Percentiles rank a stretch among this genome's conserved stretches.
Evolutionary conservation across 2,113 vertebrate species (phyloP).

Genomic region (Clarias macrocephalus): DNA sequence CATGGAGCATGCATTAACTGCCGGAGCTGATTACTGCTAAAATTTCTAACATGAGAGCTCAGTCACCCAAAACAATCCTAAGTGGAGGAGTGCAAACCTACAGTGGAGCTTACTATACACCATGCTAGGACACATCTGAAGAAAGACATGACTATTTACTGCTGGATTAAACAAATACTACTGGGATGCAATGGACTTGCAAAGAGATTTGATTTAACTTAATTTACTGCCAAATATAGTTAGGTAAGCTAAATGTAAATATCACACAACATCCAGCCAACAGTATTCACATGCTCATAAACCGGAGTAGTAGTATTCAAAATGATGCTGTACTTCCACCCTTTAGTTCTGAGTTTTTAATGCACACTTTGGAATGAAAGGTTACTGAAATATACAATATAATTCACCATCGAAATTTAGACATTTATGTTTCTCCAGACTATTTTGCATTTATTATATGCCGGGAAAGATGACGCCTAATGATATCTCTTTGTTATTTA

Average conservation of each 20-base stretch:
- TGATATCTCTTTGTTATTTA: too few relatives aligned
- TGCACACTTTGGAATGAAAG: neutral
- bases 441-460: neutral
- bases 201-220: neutral
- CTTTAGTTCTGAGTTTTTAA: neutral
- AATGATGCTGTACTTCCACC: neutral
- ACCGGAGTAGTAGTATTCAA: neutral
- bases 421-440: neutral
- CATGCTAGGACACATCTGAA: constrained; percentile 18
- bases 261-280: constrained; percentile 4
- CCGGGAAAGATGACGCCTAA: too few relatives aligned
- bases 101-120: constrained; percentile 30
- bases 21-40: constrained; percentile 37
- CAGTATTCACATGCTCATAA: constrained; percentile 1
- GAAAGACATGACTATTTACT: constrained; percentile 18
- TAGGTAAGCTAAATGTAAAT: constrained; percentile 5
- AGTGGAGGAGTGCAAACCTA: constrained; percentile 27
- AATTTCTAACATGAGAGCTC: constrained; percentile 41
- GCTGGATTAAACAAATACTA: constrained; percentile 29
- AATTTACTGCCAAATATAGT: constrained; percentile 15
- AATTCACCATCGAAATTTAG: neutral
- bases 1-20: constrained; percentile 43
- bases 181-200: constrained; percentile 49
- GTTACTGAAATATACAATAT: neutral
- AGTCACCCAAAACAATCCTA: constrained; percentile 16